Evolutionary conservation across 1,140 invertebrate genomes (phyloP), one percentile per base, ranked within the genome.

Genomic region (Saxidomus purpurata): DNA sequence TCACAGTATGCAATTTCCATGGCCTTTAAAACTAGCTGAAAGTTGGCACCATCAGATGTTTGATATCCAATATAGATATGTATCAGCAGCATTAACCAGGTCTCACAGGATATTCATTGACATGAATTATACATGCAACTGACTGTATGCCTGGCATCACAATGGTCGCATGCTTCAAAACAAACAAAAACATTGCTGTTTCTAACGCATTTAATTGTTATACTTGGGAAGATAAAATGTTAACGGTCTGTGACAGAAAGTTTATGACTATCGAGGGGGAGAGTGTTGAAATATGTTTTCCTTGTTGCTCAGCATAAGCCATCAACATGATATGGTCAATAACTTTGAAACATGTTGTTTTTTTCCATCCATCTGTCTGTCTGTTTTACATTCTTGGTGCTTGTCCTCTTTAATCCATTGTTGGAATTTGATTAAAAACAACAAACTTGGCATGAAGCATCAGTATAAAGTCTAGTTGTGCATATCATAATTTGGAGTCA

Each of bases 61-160:
- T 40, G 67, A 38, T 36, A 71, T 19, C n/a, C 11, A 28, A 38
- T 15, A 4, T 19, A 38, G 67, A 71, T 71, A 38, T 63, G 59
- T 25, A 63, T 28, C 4, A 63, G n/a, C 59, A 63, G 59, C 3
- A 63, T 9, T 63, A 67, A 71, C 34, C 17, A 71, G 67, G 36
- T 71, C 67, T 38, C 67, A 19, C 17, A 71, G 67, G 67, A 71
- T 2, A 17, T 17, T 38, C 9, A 19, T 31, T 38, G 11, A 13
- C 67, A 71, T 71, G 34, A 71, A 71, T 71, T 71, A 71, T 71
- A 71, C 67, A 71, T 71, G 34, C 36, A 71, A 63, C 22, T 22
- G 13, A 28, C 15, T 43, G 43, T 8, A 15, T 15, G 15, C 43
- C 43, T 8, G 43, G 43, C 43, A 36, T 36, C 15, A 1, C 34